Evolutionary conservation across 2,113 vertebrate genomes (phyloP).

Genomic region (Campylorhamphus procurvoides): DNA sequence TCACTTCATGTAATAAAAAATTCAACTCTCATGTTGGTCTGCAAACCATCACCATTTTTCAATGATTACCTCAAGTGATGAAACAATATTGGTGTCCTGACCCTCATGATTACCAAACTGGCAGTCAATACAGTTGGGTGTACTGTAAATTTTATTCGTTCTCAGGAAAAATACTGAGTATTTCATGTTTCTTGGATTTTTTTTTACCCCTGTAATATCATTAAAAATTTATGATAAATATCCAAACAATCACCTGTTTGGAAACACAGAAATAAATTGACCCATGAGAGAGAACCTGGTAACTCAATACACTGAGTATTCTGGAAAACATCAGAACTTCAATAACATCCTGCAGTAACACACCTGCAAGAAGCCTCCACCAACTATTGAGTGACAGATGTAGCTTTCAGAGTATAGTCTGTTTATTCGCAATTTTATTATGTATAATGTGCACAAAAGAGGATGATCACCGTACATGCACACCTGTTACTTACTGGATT

Average conservation of each 20-base stretch:
- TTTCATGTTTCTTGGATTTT: not conserved
- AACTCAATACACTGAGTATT: conserved; percentile 2
- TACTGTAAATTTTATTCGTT: not conserved
- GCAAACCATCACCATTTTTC: not conserved
- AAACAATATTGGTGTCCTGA: not conserved
- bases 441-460: fast-evolving
- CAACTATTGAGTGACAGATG: not conserved
- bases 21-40: not conserved
- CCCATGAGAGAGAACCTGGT: not conserved
- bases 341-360: not conserved
- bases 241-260: not conserved
- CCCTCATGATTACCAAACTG: not conserved
- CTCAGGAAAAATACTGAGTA: not conserved
- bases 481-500: not conserved
- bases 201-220: not conserved
- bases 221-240: not conserved
- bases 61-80: not conserved
- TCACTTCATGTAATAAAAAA: not conserved
- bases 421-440: not conserved
- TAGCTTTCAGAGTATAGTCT: not conserved
- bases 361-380: not conserved
- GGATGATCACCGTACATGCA: fast-evolving
- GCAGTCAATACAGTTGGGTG: not conserved
- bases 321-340: conserved; percentile 39
- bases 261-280: not conserved